Percentiles rank a stretch among this genome's conserved stretches.
Conservation (phyloP, 35 echinoderm and acorn worm genomes). For the Nesometra sesokonis region DNA sequence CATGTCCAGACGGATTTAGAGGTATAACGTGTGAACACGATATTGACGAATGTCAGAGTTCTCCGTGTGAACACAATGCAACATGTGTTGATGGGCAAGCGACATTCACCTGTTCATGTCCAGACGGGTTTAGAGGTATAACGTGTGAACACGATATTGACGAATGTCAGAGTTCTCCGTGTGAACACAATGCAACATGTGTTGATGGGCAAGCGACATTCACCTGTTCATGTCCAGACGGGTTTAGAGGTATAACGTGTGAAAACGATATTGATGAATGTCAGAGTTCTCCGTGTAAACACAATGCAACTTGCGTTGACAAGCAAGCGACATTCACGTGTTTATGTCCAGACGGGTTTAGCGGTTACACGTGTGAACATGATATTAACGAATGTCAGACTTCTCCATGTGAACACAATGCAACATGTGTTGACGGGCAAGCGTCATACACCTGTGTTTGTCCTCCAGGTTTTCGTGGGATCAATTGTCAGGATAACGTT, state of each 20-base stretch:
- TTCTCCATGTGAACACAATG: not conserved
- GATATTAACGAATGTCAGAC: not conserved
- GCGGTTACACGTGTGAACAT: not conserved
- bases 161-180: not conserved
- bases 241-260: not conserved
- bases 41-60: conserved; percentile 39
- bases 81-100: conserved; percentile 34
- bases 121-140: not conserved
- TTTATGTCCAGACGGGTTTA: not conserved
- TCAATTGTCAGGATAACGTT: not conserved
- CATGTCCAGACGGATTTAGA: not conserved
- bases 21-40: not conserved
- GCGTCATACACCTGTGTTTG: not conserved
- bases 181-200: not conserved
- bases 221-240: not conserved
- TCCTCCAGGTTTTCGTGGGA: not conserved
- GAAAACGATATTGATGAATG: not conserved
- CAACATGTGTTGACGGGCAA: not conserved
- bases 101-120: conserved; percentile 1
- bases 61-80: conserved; percentile 34
- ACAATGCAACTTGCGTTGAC: not conserved
- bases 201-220: not conserved
- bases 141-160: conserved; percentile 8
- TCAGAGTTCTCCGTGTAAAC: not conserved
- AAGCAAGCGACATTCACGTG: not conserved